Evolutionary conservation across 2,888 invertebrate species (phyloP), one percentile per base, ranked within the genome.

Genomic region (Neelides folsomi): DNA sequence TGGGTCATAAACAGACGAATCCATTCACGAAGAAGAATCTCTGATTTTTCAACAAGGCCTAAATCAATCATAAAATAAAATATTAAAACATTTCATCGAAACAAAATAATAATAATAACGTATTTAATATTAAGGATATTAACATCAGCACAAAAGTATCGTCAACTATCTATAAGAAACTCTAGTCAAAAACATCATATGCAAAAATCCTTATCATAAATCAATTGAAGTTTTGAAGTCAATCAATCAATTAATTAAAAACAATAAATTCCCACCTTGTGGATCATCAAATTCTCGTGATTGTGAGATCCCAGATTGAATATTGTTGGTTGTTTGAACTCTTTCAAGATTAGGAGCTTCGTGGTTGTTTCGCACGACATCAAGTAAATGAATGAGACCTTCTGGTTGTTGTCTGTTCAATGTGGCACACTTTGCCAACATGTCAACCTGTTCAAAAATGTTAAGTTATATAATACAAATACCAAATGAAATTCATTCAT

Each of bases 11-110:
- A 89, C 67, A 94, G 82, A 56, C 79, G 80, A 13, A 95, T 86
- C 98, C 98, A 99, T 68, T 98, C 97, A 18, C 94, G 79, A 36
- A 98, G 76, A 10, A 98, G 75, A 65, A 77, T 86, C 71, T 98
- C 97, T 0, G 94, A 93, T 71, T 94, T 95, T 68, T 94, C 95
- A 66, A 87, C 83, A 41, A 95, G 75, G 18, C 90, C 93, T 1
- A 45, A 3, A 36, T 16, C 36, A 40, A n/a, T 7, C 36, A 44
- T 8, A 38, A 8, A 37, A 47, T 6, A 18, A 47, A n/a, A 36
- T 16, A 46, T 46, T 46, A 46, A 46, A 13, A 41, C 9, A 9
- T 8, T 15, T 10, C 9, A 41, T 13, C 13, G 15, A 13, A 41
- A 9, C 10, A 41, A 9, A 9, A 41, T 15, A 9, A 15, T 41